These are phyloP conservation scores for Zosterops lateralis DNA, from an alignment of 2,113 vertebrate genomes.

Conservation along the genomic window DNA sequence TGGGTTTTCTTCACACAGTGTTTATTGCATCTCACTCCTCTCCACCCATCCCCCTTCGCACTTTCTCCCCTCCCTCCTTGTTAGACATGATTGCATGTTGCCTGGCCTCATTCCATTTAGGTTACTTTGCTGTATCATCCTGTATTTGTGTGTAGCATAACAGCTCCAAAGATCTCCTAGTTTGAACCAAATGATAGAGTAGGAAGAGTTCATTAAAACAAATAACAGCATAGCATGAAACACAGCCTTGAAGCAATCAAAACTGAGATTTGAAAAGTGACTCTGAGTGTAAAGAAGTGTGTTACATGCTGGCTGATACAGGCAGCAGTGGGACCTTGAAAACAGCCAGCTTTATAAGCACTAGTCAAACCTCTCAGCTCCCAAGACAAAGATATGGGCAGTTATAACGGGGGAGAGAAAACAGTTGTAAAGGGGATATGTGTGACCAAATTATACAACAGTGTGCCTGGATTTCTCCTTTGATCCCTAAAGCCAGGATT, in stretches of 20 bases:
- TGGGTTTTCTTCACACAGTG: neutral
- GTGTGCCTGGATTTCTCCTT: neutral
- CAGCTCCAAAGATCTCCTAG: conserved; percentile 2
- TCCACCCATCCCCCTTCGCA: neutral
- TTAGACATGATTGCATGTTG: conserved; percentile 46
- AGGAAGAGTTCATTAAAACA: conserved; percentile 54
- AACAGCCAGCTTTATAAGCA: conserved; percentile 1
- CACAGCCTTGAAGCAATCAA: conserved; percentile 35
- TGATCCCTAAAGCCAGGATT: neutral
- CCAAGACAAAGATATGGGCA: neutral
- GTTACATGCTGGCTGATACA: neutral
- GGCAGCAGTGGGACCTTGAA: neutral
- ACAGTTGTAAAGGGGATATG: neutral
- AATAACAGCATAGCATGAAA: conserved; percentile 18
- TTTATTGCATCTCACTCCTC: neutral
- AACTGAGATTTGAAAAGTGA: conserved; percentile 36
- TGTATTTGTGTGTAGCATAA: neutral
- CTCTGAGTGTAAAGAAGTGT: neutral
- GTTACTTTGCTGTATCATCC: conserved; percentile 46
- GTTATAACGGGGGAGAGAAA: neutral
- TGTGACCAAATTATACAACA: neutral
- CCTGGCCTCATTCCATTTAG: conserved; percentile 50
- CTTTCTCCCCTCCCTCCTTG: neutral
- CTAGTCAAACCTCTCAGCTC: conserved; percentile 12
- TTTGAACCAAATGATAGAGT: conserved; percentile 28